Base-by-base conservation (phyloP, 37 sponge, comb jelly and placozoan species). In the Beroe forskalii region DNA sequence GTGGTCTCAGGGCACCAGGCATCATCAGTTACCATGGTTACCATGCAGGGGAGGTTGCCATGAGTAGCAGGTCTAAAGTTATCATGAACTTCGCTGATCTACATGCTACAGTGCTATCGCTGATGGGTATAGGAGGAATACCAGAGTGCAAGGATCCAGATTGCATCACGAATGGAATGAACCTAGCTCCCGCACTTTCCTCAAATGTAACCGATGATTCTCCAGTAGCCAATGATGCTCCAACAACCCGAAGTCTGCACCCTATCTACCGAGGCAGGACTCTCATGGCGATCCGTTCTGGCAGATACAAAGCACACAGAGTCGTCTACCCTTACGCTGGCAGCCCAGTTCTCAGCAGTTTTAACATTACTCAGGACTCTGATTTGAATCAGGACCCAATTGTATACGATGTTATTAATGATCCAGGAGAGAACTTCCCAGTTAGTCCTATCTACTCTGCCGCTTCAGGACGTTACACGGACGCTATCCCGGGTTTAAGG, bases 41-140 rank as follows among this genome's bases (percentile, higher is more conserved):
- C 19, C 28, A 63, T 30, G 20, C 2, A 3, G 66, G 66, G 9
- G 66, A 19, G 2, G n/a, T n/a, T n/a, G 12, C 12, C 55, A 48
- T 48, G 12, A 48, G 55, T 12, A 48, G 55, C 12, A 27, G 72
- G 38, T 36, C 9, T 37, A 35, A 69, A 9, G 19, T 32, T 6
- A 33, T 69, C 4, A 69, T 69, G 72, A 69, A 69, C 19, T 69
- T 69, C 38, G 72, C 72, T 69, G 72, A 69, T 69, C 72, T 69
- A 2, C 72, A 69, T 32, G 35, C 72, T 6, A 69, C 72, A 6
- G 36, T 32, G 19, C 36, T 69, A 17, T 69, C 72, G 19, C 35
- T 69, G 38, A 14, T 69, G 32, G 72, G 72, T 2, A 32, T 69
- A 6, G 32, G 19, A 33, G 72, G 37, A 4, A 48, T 48, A 6